Conservation (phyloP, 2,888 invertebrate species). For the Caenorhabditis doughertyi region DNA sequence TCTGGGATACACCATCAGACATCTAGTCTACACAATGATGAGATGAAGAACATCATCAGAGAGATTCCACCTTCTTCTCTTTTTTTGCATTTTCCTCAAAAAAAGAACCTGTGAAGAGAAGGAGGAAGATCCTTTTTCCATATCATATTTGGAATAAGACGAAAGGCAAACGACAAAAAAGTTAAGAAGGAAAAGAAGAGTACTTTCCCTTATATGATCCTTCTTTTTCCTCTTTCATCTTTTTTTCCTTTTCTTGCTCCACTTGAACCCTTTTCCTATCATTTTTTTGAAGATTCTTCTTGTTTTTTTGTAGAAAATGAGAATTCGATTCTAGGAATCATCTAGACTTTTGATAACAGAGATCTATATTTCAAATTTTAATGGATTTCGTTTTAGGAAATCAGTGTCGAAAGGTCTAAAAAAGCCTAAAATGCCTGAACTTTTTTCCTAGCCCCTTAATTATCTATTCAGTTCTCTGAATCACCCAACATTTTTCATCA, state of each 20-base stretch:
- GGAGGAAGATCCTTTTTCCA: conserved; percentile 1
- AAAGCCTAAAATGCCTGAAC: too few species aligned
- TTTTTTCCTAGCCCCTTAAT: too few species aligned
- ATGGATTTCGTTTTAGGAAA: too few species aligned
- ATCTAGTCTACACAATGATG: background rate
- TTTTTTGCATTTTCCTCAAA: background rate
- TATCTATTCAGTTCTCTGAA: too few species aligned
- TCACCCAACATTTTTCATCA: too few species aligned
- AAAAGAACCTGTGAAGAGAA: background rate
- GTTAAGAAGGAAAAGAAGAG: too few species aligned
- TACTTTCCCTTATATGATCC: conserved; percentile 9
- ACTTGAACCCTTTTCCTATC: conserved; percentile 47
- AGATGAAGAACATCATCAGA: conserved; percentile 3
- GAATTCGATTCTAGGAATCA: too few species aligned
- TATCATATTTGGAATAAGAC: conserved; percentile 38
- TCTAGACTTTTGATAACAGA: too few species aligned
- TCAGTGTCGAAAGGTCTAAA: too few species aligned
- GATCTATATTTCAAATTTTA: background rate
- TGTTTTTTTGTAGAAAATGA: background rate
- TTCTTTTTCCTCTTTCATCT: background rate
- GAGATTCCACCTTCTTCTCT: background rate
- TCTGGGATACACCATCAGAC: conserved; percentile 16
- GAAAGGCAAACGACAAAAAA: conserved; percentile 18
- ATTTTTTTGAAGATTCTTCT: conserved; percentile 23
- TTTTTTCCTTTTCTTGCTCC: conserved; percentile 4